Percentiles rank a stretch among this genome's conserved stretches.
Conservation (phyloP, 2,797 vertebrate genomes). For the Tiaroga cobitis region DNA sequence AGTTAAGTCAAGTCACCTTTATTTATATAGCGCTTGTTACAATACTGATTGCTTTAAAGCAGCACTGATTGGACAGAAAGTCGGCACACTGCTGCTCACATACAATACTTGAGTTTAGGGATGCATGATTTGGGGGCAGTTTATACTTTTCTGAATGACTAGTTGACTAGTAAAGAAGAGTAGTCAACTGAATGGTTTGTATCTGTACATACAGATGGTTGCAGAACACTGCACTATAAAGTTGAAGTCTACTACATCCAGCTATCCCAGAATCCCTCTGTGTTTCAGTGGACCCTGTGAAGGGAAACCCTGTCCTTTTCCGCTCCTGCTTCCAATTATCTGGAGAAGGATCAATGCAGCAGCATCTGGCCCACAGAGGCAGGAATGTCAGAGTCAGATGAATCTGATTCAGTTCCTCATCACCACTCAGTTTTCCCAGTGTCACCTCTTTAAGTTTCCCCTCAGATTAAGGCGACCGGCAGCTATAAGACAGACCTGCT, state of each 20-base stretch:
- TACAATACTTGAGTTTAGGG: background rate
- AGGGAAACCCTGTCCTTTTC: conserved; percentile 26
- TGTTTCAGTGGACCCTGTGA: background rate
- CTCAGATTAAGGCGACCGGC: conserved; percentile 25
- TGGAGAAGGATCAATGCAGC: background rate
- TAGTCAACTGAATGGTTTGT: background rate
- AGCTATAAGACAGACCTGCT: conserved; percentile 25
- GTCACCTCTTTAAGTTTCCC: conserved; percentile 46
- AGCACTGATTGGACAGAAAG: too few relatives aligned
- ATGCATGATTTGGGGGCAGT: background rate
- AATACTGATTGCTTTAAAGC: too few relatives aligned
- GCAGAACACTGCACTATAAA: background rate
- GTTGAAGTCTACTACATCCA: background rate
- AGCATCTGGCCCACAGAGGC: conserved; percentile 38
- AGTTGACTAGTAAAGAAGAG: background rate
- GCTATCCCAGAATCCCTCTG: conserved; percentile 2
- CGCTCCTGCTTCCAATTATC: conserved; percentile 39
- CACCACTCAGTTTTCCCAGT: conserved; percentile 30
- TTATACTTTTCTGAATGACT: background rate
- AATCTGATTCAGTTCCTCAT: conserved; percentile 39
- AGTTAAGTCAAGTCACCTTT: too few relatives aligned
- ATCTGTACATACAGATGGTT: background rate
- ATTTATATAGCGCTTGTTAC: too few relatives aligned
- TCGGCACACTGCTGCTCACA: background rate
- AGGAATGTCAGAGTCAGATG: conserved; percentile 19